These are phyloP conservation scores for Heteropelma amictum DNA, from an alignment of 2,888 invertebrate genomes.

Conservation along the genomic window DNA sequence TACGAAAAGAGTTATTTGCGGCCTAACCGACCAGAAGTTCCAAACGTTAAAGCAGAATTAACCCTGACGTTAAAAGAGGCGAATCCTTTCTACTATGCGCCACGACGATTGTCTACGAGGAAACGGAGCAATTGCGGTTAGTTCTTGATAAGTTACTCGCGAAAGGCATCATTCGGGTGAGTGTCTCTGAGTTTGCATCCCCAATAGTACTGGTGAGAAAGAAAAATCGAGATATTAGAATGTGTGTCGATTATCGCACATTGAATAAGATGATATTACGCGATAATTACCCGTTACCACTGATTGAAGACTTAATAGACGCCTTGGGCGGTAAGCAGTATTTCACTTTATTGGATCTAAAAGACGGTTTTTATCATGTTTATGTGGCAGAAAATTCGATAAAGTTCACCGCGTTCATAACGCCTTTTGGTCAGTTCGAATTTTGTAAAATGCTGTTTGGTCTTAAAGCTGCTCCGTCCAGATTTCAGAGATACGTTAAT, in stretches of 20 bases:
- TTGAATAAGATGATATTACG: constrained; percentile 2
- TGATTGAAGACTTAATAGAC: constrained; percentile 56
- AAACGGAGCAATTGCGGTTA: constrained; percentile 32
- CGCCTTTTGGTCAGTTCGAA: constrained; percentile 36
- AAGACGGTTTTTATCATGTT: constrained; percentile 59
- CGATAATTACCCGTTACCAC: constrained; percentile 20
- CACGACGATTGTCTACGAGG: constrained; percentile 17
- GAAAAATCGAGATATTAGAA: constrained; percentile 2
- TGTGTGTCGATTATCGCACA: constrained; percentile 18
- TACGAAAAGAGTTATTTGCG: constrained; percentile 3
- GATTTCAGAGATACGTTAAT: constrained; percentile 58
- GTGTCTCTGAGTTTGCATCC: constrained; percentile 20
- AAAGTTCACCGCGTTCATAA: constrained; percentile 53
- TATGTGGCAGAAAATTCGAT: constrained; percentile 52
- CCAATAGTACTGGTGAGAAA: constrained; percentile 47
- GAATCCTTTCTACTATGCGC: constrained; percentile 21
- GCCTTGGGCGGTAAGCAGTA: constrained; percentile 45
- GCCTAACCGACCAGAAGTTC: constrained; percentile 7
- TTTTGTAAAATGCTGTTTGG: constrained; percentile 47
- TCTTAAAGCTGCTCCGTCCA: constrained; percentile 47
- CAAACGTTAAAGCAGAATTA: constrained; percentile 24
- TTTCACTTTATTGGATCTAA: constrained; percentile 58
- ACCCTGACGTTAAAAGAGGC: constrained; percentile 36
- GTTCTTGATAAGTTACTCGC: constrained; percentile 53
- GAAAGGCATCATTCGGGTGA: constrained; percentile 8